Conservation (phyloP, 2,888 invertebrate species). For the Agonopterix subpropinquella region DNA sequence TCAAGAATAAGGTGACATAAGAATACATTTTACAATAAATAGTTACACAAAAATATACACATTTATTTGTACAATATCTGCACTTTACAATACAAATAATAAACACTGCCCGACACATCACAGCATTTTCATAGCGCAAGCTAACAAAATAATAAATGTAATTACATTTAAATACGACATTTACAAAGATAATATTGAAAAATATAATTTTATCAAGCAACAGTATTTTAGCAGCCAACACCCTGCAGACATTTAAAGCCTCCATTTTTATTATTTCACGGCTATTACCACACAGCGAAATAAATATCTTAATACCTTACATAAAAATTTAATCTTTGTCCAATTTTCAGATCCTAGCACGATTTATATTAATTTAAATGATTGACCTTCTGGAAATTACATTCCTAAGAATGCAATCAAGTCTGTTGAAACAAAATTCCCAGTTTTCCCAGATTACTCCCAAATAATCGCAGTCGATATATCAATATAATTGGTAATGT, state of each 20-base stretch:
- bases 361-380: too few relatives aligned
- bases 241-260: constrained; percentile 74
- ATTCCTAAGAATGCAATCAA: too few relatives aligned
- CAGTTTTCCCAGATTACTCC: too few relatives aligned
- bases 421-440: too few relatives aligned
- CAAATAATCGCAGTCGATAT: too few relatives aligned
- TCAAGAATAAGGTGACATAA: constrained; percentile 29
- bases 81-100: constrained; percentile 28
- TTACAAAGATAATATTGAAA: constrained; percentile 14
- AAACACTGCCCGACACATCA: constrained; percentile 26
- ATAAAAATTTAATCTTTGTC: too few relatives aligned
- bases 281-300: constrained; percentile 62
- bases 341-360: too few relatives aligned
- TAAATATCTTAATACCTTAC: too few relatives aligned
- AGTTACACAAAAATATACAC: constrained; percentile 18
- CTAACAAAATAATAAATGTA: constrained; percentile 33
- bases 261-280: constrained; percentile 30
- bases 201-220: constrained; percentile 24
- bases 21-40: constrained; percentile 16
- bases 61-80: constrained; percentile 22
- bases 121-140: constrained; percentile 56
- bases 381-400: too few relatives aligned
- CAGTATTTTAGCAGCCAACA: constrained; percentile 62
- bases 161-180: constrained; percentile 3
- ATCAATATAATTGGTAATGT: background rate